These are phyloP conservation scores for Anguilla megastoma DNA, from an alignment of 2,797 vertebrate genomes.

Conservation along the genomic window DNA sequence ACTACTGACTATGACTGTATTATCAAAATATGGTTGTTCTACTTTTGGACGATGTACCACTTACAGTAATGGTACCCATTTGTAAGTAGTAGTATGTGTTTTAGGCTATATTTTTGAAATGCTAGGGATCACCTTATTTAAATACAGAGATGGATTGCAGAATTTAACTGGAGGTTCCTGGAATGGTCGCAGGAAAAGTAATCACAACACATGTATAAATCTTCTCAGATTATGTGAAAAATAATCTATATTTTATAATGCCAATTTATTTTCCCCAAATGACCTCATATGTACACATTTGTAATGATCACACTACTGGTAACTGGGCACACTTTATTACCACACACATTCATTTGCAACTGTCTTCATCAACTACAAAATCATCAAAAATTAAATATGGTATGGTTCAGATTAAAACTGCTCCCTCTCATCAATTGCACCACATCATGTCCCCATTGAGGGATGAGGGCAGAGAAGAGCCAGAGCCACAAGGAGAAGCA, in stretches of 20 bases:
- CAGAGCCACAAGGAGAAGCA: too few species aligned
- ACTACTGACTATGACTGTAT: neutral
- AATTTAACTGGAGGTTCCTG: neutral
- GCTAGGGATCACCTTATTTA: neutral
- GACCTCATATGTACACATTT: neutral
- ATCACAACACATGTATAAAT: neutral
- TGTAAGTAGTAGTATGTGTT: neutral
- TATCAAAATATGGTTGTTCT: neutral
- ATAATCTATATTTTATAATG: neutral
- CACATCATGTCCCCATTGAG: neutral
- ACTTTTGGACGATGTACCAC: neutral
- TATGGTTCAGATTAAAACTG: neutral
- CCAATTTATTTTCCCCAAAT: neutral
- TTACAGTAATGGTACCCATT: neutral
- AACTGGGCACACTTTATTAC: conserved; percentile 10
- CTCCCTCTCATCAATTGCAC: neutral
- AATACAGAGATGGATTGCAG: neutral
- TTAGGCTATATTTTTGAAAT: neutral
- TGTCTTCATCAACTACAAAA: neutral
- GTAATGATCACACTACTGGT: neutral
- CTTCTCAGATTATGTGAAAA: neutral
- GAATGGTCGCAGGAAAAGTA: neutral
- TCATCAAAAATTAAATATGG: neutral
- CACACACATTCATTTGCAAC: neutral
- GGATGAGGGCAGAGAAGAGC: neutral